phyloP scores from a whole-genome alignment of 2,113 vertebrate genomes.

The Microcebus griseorufus region DNA sequence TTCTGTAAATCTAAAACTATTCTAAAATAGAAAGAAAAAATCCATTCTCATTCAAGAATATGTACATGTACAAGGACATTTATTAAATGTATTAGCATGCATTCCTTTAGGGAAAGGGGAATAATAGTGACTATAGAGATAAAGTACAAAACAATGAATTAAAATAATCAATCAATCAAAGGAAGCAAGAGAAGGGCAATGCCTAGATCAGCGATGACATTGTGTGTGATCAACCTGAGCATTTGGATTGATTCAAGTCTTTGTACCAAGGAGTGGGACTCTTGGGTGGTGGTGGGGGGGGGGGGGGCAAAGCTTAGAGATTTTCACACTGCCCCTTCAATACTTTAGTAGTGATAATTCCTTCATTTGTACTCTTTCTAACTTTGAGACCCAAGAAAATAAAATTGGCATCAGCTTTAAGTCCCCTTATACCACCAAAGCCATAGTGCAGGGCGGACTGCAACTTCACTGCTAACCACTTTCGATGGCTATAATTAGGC shows the following conservation, averaged over 20 bases:
- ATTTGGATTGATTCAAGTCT: neutral
- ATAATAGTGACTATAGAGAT: neutral
- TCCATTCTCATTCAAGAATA: neutral
- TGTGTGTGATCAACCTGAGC: neutral
- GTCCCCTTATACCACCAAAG: neutral
- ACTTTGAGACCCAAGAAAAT: neutral
- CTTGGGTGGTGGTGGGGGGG: accelerated
- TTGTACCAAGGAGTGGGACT: neutral
- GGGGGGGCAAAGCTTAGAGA: neutral
- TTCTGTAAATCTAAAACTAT: neutral
- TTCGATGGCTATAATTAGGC: neutral
- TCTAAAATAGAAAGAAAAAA: neutral
- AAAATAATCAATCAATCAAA: neutral
- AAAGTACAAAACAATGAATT: neutral
- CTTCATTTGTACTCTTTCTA: neutral
- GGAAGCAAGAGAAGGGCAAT: neutral
- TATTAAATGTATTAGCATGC: neutral
- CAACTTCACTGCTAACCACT: neutral
- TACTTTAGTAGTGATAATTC: neutral
- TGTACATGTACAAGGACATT: neutral
- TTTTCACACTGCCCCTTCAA: neutral
- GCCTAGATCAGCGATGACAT: neutral
- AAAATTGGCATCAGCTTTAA: neutral
- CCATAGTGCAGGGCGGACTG: neutral
- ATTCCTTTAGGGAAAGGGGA: neutral